These are phyloP conservation scores for Drosophila hydei DNA, from an alignment of 1,140 invertebrate genomes.

Conservation along the genomic window DNA sequence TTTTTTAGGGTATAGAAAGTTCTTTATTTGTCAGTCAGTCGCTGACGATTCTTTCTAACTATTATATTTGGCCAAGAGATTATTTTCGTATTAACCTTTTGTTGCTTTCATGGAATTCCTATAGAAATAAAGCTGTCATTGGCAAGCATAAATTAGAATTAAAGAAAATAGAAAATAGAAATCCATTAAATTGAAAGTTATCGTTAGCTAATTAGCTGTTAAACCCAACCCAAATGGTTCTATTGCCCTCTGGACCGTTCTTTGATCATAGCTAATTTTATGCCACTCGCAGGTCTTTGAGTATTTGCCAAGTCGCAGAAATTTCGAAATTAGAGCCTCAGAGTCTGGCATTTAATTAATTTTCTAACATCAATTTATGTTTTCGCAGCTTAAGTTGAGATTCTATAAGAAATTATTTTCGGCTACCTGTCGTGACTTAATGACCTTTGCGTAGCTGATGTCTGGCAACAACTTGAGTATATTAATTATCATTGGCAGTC, in stretches of 20 bases:
- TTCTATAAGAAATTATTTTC: constrained; percentile 55
- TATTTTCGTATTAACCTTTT: constrained; percentile 55
- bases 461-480: constrained; percentile 50
- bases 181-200: constrained; percentile 34
- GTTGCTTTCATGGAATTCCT: constrained; percentile 56
- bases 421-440: constrained; percentile 63
- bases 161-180: constrained; percentile 66
- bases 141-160: constrained; percentile 61
- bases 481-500: constrained; percentile 76
- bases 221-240: constrained; percentile 51
- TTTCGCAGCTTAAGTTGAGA: constrained; percentile 27
- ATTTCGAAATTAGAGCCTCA: constrained; percentile 45
- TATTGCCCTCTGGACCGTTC: constrained; percentile 56
- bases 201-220: constrained; percentile 25
- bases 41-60: constrained; percentile 12
- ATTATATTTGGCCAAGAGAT: constrained; percentile 26
- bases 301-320: constrained; percentile 46
- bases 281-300: constrained; percentile 26
- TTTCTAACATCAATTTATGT: constrained; percentile 70
- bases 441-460: constrained; percentile 59
- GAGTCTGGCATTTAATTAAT: constrained; percentile 61
- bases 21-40: neutral
- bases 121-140: constrained; percentile 64
- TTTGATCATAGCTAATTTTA: constrained; percentile 69
- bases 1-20: too few relatives aligned